Evolutionary conservation across 2,797 vertebrate genomes (phyloP).

Genomic region (Cyprinella venusta): DNA sequence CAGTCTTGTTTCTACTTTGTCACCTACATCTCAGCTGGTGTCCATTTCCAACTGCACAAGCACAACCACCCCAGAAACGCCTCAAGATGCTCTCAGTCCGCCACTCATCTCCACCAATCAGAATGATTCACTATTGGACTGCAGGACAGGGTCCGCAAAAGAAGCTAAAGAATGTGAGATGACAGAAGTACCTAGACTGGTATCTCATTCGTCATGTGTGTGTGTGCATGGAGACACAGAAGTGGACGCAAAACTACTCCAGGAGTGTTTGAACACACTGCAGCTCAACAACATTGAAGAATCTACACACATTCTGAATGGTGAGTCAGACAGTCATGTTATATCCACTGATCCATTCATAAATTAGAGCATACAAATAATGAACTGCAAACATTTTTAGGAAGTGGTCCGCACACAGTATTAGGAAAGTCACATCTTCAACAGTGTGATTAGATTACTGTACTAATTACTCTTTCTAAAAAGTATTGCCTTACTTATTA

Average conservation of each 20-base stretch:
- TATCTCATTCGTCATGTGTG: constrained; percentile 8
- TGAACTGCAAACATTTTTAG: not conserved
- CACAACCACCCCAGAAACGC: constrained; percentile 4
- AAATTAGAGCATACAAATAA: not conserved
- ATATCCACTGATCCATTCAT: not conserved
- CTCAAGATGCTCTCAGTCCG: constrained; percentile 8
- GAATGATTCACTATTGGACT: constrained; percentile 49
- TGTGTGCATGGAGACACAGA: constrained; percentile 47
- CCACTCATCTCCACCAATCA: constrained; percentile 41
- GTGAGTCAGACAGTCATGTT: constrained; percentile 59
- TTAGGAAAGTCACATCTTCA: not conserved
- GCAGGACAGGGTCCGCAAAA: not conserved
- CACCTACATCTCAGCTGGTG: not conserved
- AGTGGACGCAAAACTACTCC: constrained; percentile 70
- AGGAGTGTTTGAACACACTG: constrained; percentile 71
- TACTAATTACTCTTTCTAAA: not conserved
- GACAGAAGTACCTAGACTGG: not conserved
- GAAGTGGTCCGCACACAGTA: not conserved
- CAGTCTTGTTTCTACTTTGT: constrained; percentile 55
- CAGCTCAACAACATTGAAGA: constrained; percentile 61
- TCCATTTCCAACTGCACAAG: constrained; percentile 23
- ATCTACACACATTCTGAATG: constrained; percentile 60
- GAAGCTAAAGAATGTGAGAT: not conserved
- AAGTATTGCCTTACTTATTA: not conserved
- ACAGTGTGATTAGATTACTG: not conserved